A percentile compares a stretch with the other conserved stretches of the same genome.
Evolutionary conservation across 1,140 invertebrate species (phyloP).

Genomic region (Bombus turneri): DNA sequence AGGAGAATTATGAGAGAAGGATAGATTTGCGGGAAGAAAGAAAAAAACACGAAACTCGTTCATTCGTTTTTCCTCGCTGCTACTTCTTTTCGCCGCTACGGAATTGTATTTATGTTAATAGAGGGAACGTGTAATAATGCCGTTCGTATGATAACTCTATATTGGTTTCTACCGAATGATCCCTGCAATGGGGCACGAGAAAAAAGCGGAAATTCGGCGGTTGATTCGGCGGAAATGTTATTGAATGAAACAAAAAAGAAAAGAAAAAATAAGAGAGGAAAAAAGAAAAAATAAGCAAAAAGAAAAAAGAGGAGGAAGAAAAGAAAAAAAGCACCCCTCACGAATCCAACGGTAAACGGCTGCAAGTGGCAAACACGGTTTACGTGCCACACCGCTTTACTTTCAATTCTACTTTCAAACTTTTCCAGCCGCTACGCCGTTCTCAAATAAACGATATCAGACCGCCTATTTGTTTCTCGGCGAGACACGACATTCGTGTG

Average conservation of each 20-base stretch:
- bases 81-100: constrained; percentile 4
- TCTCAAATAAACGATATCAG: constrained; percentile 75
- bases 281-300: background rate
- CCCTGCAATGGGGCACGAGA: no score
- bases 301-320: background rate
- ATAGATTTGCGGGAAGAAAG: constrained; percentile 5
- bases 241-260: background rate
- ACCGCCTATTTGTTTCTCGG: constrained; percentile 76
- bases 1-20: constrained; percentile 29
- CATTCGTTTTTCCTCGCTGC: background rate
- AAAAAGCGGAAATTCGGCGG: background rate
- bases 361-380: constrained; percentile 68
- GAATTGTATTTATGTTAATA: constrained; percentile 44
- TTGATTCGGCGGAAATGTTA: constrained; percentile 41
- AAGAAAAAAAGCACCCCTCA: constrained; percentile 38
- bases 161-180: background rate
- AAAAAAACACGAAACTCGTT: constrained; percentile 17
- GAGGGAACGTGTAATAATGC: background rate
- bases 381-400: constrained; percentile 72
- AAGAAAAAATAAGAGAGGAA: no score
- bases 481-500: constrained; percentile 77
- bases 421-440: constrained; percentile 72
- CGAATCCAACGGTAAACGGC: constrained; percentile 61
- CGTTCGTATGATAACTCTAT: constrained; percentile 11
- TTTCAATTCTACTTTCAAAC: constrained; percentile 80